These are phyloP conservation scores for Pseudochromis fuscus DNA, from an alignment of 2,797 vertebrate species.

Conservation along the genomic window DNA sequence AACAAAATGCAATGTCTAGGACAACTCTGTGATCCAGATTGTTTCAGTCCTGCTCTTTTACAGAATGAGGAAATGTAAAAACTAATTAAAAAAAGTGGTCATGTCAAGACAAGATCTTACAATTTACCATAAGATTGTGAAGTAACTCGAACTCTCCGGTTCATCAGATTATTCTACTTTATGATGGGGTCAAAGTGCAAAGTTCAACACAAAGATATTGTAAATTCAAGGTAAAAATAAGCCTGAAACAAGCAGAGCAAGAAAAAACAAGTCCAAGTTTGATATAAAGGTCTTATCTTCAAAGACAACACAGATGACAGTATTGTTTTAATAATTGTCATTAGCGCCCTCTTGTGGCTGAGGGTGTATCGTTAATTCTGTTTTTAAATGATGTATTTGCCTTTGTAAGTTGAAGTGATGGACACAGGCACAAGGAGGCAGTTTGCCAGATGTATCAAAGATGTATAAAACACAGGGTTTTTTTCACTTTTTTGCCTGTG, in stretches of 20 bases:
- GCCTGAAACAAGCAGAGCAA: neutral
- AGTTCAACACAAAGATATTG: neutral
- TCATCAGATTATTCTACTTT: neutral
- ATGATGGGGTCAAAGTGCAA: neutral
- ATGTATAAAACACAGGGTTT: neutral
- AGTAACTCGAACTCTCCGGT: neutral
- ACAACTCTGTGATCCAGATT: neutral
- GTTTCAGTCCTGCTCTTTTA: neutral
- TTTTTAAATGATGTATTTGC: neutral
- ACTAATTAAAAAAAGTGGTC: neutral
- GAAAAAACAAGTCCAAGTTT: neutral
- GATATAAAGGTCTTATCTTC: neutral
- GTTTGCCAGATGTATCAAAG: neutral
- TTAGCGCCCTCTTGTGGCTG: neutral
- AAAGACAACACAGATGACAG: neutral
- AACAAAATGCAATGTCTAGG: neutral
- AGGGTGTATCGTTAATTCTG: neutral
- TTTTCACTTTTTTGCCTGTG: neutral
- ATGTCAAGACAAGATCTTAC: neutral
- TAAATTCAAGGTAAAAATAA: neutral
- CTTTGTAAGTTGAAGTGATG: neutral
- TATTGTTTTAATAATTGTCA: neutral
- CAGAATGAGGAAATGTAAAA: neutral
- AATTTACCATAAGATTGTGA: neutral
- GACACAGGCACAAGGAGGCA: neutral